These are phyloP conservation scores for Arrhamphus sclerolepis DNA, from an alignment of 2,797 vertebrate genomes.

Conservation along the genomic window DNA sequence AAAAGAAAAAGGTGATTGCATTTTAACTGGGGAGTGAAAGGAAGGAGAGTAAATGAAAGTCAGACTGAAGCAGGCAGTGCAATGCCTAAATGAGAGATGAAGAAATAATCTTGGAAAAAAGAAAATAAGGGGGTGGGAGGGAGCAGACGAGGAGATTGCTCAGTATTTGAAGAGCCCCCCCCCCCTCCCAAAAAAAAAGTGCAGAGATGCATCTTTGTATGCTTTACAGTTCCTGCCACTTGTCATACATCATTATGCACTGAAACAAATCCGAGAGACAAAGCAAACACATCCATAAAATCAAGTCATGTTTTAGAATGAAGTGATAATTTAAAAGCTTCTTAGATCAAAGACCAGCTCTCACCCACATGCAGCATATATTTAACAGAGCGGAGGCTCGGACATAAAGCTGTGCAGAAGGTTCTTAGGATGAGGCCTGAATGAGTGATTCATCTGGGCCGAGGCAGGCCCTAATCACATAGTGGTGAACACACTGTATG, in stretches of 20 bases:
- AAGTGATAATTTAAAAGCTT: conserved; percentile 47
- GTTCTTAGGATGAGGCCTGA: conserved; percentile 48
- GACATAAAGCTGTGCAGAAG: conserved; percentile 41
- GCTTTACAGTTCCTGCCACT: conserved; percentile 32
- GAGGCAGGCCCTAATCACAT: conserved; percentile 58
- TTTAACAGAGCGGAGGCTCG: conserved; percentile 48
- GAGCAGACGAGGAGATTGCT: conserved; percentile 16
- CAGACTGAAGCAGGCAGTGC: conserved; percentile 34
- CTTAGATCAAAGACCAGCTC: conserved; percentile 56
- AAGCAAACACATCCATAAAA: conserved; percentile 41
- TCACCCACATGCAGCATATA: conserved; percentile 46
- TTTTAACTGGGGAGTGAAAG: conserved; percentile 22
- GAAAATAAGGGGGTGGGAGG: neutral
- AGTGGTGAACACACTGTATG: conserved; percentile 47
- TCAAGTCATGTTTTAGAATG: conserved; percentile 38
- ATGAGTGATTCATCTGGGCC: conserved; percentile 59
- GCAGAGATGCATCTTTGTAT: conserved; percentile 34
- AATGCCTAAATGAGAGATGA: conserved; percentile 21
- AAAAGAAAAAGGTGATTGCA: conserved; percentile 16
- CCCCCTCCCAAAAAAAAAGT: conserved; percentile 14
- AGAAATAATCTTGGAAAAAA: conserved; percentile 6
- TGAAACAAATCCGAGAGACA: conserved; percentile 27
- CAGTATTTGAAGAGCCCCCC: conserved; percentile 9
- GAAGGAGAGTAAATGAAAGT: conserved; percentile 50
- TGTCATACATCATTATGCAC: conserved; percentile 29